Evolutionary conservation across 1,140 invertebrate species (phyloP).

Genomic region (Ridgeia piscesae): DNA sequence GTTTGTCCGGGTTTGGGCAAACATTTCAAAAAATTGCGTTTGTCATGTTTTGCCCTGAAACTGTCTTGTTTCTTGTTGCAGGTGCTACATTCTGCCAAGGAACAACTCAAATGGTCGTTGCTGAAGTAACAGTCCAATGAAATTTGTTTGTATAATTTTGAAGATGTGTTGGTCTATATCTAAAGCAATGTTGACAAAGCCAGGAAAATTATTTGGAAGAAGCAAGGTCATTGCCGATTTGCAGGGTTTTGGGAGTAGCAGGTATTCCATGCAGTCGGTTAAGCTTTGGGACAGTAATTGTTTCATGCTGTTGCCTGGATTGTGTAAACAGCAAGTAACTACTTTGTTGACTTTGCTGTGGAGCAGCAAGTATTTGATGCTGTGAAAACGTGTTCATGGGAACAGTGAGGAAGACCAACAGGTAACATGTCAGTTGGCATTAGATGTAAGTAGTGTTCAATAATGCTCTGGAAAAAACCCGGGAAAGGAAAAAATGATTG

Average conservation of each 20-base stretch:
- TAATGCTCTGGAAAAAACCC: too few species aligned
- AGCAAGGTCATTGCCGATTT: too few species aligned
- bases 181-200: not conserved
- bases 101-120: conserved; percentile 91
- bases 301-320: not conserved
- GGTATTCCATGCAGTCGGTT: not conserved
- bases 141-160: not conserved
- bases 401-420: not conserved
- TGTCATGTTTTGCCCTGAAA: too few species aligned
- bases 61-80: conserved; percentile 58
- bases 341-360: not conserved
- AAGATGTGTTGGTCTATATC: not conserved
- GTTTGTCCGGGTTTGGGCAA: too few species aligned
- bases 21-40: too few species aligned
- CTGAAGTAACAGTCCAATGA: conserved; percentile 59
- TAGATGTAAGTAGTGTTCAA: not conserved
- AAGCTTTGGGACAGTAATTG: not conserved
- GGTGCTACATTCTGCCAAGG: conserved; percentile 94
- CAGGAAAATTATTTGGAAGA: not conserved
- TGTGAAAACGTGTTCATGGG: not conserved
- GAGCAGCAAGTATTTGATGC: not conserved
- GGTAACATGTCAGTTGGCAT: not conserved
- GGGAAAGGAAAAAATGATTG: too few species aligned
- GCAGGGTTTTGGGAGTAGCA: not conserved
- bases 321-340: not conserved